Evolutionary conservation across 1,140 invertebrate genomes (phyloP), one percentile per base, ranked within the genome.

Genomic region (Wiebesia pumilae): DNA sequence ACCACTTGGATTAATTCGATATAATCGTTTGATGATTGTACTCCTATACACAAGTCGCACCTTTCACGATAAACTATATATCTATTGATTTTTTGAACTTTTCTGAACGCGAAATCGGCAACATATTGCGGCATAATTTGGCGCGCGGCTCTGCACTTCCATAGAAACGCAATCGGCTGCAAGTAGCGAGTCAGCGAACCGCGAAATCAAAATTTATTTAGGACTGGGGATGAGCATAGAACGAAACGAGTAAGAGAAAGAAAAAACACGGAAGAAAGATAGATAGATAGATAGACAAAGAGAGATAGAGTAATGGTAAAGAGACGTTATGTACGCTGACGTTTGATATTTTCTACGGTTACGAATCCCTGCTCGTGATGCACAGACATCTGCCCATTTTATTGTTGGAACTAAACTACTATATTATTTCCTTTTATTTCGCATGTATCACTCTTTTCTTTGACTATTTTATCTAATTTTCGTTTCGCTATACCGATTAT

Each of bases 71-170:
- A 71, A 40, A 71, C 33, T 71, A 71, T 38, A 30, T 33, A 24
- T 73, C 38, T 40, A 84, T 62, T 58, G 83, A 78, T 84, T 84
- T 73, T 27, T 24, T 40, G 27, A 43, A 78, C 43, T 84, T 78
- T 78, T 78, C 27, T 43, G 33, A 69, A 54, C 33, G 43, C 43
- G 86, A 89, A 90, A 90, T 90, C 83, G 85, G 88, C 87, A 89
- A 91, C 91, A 91, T 91, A 91, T 91, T 91, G 90, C 85, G 78
- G 86, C 88, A 85, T 87, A 90, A 90, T 90, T 90, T 90, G 89
- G 71, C 87, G 54, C 71, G 73, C 54, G 30, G 43, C 51, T 30
- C 33, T 27, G 24, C 30, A 16, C 77, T 75, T 67, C 75, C 75
- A 82, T 85, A 87, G 84, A 82, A 71, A 86, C 84, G 87, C 71